These are phyloP conservation scores for Tachystola acroxantha DNA, from an alignment of 2,888 invertebrate genomes.

Conservation along the genomic window DNA sequence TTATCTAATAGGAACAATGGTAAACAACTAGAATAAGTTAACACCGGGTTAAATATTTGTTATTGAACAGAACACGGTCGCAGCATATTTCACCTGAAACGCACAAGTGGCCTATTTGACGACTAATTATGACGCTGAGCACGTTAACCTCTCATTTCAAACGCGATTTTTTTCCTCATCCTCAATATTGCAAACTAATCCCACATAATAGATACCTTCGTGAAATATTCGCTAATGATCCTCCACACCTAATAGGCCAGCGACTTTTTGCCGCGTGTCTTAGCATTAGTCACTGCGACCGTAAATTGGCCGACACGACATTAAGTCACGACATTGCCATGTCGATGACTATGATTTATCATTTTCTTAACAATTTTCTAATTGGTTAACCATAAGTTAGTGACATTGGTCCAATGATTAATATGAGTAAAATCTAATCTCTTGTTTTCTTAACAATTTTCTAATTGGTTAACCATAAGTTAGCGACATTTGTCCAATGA, in stretches of 20 bases:
- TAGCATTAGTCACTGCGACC: conserved; percentile 10
- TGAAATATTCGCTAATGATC: neutral
- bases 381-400: neutral
- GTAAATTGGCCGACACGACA: conserved; percentile 11
- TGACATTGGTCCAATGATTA: too few relatives aligned
- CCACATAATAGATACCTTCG: neutral
- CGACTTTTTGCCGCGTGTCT: conserved; percentile 8
- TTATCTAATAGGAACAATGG: too few relatives aligned
- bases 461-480: neutral
- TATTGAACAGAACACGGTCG: too few relatives aligned
- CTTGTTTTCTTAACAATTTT: neutral
- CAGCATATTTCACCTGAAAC: too few relatives aligned
- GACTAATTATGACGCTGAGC: too few relatives aligned
- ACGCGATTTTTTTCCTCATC: neutral
- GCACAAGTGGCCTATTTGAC: too few relatives aligned
- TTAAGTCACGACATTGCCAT: conserved; percentile 12
- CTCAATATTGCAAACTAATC: conserved; percentile 2
- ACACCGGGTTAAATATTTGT: too few relatives aligned
- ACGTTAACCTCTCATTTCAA: neutral
- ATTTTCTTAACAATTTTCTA: neutral
- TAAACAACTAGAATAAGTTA: too few relatives aligned
- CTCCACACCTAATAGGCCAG: conserved; percentile 4
- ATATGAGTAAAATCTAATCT: too few relatives aligned
- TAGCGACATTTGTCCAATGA: too few relatives aligned
- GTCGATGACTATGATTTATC: neutral